A percentile compares a stretch with the other conserved stretches of the same genome.
Evolutionary conservation across 2,797 vertebrate genomes (phyloP).

Genomic region (Danionella dracula): DNA sequence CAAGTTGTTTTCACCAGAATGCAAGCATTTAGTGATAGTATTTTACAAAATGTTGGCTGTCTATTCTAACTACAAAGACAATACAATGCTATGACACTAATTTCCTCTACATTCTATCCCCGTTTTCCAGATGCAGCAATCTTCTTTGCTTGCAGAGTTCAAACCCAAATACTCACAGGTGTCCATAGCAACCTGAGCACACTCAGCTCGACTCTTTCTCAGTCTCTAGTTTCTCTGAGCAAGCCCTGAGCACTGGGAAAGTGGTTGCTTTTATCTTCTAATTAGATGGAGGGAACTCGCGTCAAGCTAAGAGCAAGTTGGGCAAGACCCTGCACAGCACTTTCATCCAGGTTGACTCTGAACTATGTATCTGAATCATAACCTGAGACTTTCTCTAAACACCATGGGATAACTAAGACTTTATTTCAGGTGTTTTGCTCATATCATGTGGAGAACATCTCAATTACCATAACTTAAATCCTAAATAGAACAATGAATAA

Average conservation of each 20-base stretch:
- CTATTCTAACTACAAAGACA: too few relatives aligned
- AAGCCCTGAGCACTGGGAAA: constrained; percentile 64
- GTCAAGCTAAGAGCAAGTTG: constrained; percentile 63
- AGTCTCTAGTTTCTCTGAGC: constrained; percentile 25
- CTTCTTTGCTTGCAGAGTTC: constrained; percentile 50
- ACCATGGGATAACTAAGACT: background rate
- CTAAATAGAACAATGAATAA: background rate
- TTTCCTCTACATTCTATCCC: too few relatives aligned
- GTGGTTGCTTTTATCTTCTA: constrained; percentile 81
- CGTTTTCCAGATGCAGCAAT: too few relatives aligned
- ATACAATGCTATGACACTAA: too few relatives aligned
- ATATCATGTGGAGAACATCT: background rate
- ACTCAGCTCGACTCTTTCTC: constrained; percentile 52
- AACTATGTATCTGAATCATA: constrained; percentile 10
- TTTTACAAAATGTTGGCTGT: too few relatives aligned
- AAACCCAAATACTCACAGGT: constrained; percentile 75
- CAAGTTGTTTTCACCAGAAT: too few relatives aligned
- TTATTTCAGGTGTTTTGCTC: background rate
- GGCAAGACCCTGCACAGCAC: constrained; percentile 22
- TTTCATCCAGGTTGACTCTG: constrained; percentile 8
- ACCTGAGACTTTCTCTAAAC: background rate
- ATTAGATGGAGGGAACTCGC: constrained; percentile 70
- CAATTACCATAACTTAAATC: background rate
- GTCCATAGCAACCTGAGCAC: constrained; percentile 85
- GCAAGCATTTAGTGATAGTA: too few relatives aligned